These are phyloP conservation scores for Catotricha subobsoleta DNA, from an alignment of 2,888 invertebrate species.

Conservation along the genomic window DNA sequence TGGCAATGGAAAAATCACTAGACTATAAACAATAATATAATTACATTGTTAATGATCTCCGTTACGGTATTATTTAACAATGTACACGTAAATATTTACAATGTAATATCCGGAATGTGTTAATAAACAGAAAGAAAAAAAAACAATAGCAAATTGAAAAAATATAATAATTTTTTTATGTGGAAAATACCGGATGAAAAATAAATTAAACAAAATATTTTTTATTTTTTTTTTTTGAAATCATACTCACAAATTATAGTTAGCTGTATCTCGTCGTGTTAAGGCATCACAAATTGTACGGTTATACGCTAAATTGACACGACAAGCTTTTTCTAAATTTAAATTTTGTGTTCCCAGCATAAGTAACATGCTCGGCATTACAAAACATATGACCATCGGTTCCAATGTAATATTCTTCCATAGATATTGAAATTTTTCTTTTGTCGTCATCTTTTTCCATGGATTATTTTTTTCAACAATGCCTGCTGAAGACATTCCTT, in stretches of 20 bases:
- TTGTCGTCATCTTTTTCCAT: conserved; percentile 25
- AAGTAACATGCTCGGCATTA: conserved; percentile 46
- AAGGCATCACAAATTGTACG: conserved; percentile 59
- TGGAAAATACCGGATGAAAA: no score
- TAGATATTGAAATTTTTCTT: conserved; percentile 31
- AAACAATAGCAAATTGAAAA: conserved; percentile 5
- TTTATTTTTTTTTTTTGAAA: no score
- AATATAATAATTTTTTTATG: conserved; percentile 25
- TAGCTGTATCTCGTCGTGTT: conserved; percentile 49
- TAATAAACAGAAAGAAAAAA: no score
- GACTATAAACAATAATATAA: no score
- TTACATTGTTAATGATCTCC: no score
- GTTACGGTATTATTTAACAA: no score
- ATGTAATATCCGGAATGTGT: no score
- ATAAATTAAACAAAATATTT: no score
- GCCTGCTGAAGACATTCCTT: no score
- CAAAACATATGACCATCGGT: conserved; percentile 42
- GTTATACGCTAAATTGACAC: conserved; percentile 58
- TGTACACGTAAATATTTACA: no score
- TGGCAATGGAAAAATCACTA: no score
- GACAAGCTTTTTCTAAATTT: conserved; percentile 70
- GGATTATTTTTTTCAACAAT: conserved; percentile 15
- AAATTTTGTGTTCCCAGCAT: conserved; percentile 68
- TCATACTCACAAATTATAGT: conserved; percentile 32
- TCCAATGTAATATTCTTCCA: conserved; percentile 44